These are phyloP conservation scores for Melanerpes aurifrons DNA, from an alignment of 2,113 vertebrate genomes.

Conservation along the genomic window DNA sequence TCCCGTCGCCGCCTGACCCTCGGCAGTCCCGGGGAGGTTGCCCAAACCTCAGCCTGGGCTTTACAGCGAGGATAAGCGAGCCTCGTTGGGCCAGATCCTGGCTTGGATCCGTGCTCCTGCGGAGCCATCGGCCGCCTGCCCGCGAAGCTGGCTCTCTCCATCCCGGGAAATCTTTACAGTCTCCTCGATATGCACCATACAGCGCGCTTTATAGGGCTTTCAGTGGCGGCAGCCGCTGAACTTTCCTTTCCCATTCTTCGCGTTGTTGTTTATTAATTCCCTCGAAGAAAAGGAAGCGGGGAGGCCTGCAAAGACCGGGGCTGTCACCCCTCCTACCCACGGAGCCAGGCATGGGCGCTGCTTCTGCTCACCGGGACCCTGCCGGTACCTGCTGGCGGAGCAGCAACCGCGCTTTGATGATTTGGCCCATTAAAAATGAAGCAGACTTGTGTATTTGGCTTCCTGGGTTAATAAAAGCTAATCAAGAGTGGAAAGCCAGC, in stretches of 20 bases:
- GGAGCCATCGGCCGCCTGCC: neutral
- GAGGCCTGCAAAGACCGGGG: neutral
- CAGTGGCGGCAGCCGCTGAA: neutral
- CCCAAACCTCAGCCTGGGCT: neutral
- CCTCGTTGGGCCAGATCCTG: neutral
- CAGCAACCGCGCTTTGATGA: neutral
- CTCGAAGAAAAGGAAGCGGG: neutral
- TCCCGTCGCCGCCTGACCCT: neutral
- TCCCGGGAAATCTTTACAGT: neutral
- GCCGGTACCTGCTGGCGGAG: neutral
- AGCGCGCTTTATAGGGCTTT: neutral
- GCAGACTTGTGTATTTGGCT: neutral
- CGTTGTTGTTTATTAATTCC: neutral
- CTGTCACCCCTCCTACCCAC: neutral
- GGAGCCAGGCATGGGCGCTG: neutral
- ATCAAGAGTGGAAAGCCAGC: constrained; percentile 50
- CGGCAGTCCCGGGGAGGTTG: neutral
- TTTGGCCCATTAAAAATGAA: neutral
- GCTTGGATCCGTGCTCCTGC: neutral
- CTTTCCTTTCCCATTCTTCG: neutral
- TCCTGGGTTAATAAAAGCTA: constrained; percentile 58
- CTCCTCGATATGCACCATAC: neutral
- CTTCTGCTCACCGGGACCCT: neutral
- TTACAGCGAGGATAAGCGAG: neutral
- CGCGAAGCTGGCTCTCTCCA: neutral